Percentiles rank a stretch among this genome's conserved stretches.
These are phyloP conservation scores for Rhinella marina DNA, from an alignment of 2,797 vertebrate genomes.

Conservation along the genomic window DNA sequence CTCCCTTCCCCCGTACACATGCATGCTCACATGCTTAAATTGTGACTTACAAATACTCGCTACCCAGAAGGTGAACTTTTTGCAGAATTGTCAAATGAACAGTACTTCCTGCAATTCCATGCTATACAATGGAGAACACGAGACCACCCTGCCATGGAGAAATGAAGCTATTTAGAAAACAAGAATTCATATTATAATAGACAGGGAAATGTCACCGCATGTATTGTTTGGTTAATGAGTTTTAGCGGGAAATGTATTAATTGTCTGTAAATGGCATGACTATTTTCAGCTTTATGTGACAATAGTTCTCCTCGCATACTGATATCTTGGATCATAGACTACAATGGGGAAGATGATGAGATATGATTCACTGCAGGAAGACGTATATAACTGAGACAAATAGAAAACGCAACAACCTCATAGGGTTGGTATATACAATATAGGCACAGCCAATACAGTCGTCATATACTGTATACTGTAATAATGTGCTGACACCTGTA, in stretches of 20 bases:
- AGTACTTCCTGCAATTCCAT: conserved; percentile 25
- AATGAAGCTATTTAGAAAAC: neutral
- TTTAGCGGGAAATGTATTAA: neutral
- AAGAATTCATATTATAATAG: neutral
- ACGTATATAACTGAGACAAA: too few relatives aligned
- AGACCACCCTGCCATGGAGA: neutral
- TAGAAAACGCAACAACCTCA: too few relatives aligned
- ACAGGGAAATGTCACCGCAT: conserved; percentile 13
- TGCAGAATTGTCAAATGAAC: neutral
- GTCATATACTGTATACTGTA: too few relatives aligned
- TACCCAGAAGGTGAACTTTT: neutral
- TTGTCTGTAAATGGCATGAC: neutral
- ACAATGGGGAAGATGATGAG: neutral
- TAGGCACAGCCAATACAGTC: too few relatives aligned
- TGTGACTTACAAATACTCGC: neutral
- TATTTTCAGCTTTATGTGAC: conserved; percentile 13
- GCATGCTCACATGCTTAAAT: neutral
- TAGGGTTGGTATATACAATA: too few relatives aligned
- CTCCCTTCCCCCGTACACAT: neutral
- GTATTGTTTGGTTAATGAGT: neutral
- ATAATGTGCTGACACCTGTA: too few relatives aligned
- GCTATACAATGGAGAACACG: conserved; percentile 4
- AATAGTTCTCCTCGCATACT: neutral
- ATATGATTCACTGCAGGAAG: neutral
- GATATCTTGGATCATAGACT: neutral